Conservation (phyloP, 2,888 invertebrate genomes). For the Dryococelus australis region DNA sequence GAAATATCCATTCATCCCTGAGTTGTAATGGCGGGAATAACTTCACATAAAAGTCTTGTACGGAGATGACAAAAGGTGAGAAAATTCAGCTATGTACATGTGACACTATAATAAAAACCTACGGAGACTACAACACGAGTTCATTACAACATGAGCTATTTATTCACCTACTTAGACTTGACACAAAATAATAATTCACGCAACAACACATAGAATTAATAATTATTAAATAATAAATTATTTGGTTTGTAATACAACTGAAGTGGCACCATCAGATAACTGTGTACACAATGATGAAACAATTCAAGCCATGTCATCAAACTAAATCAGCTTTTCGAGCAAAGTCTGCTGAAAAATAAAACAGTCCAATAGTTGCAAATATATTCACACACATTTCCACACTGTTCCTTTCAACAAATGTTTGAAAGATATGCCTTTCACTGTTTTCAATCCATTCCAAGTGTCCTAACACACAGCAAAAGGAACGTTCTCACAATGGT, state of each 20-base stretch:
- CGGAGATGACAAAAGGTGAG: conserved; percentile 38
- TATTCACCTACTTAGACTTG: conserved; percentile 37
- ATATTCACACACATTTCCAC: neutral
- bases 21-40: conserved; percentile 42
- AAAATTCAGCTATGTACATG: conserved; percentile 32
- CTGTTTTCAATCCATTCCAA: conserved; percentile 5
- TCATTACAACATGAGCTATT: conserved; percentile 40
- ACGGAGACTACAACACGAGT: conserved; percentile 35
- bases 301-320: neutral
- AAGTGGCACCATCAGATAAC: conserved; percentile 56
- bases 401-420: neutral
- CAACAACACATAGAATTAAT: conserved; percentile 47
- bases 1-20: conserved; percentile 45
- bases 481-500: conserved; percentile 30
- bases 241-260: conserved; percentile 61
- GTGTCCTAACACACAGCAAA: conserved; percentile 22
- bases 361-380: conserved; percentile 11
- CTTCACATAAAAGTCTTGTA: conserved; percentile 36
- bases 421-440: conserved; percentile 23
- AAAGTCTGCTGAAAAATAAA: conserved; percentile 3
- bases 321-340: conserved; percentile 16
- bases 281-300: conserved; percentile 18
- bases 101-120: conserved; percentile 36
- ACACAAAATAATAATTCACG: conserved; percentile 47
- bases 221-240: conserved; percentile 61